A percentile compares a stretch with the other conserved stretches of the same genome.
Evolutionary conservation across 2,797 vertebrate genomes (phyloP).

Genomic region (Orestias chungarensis): DNA sequence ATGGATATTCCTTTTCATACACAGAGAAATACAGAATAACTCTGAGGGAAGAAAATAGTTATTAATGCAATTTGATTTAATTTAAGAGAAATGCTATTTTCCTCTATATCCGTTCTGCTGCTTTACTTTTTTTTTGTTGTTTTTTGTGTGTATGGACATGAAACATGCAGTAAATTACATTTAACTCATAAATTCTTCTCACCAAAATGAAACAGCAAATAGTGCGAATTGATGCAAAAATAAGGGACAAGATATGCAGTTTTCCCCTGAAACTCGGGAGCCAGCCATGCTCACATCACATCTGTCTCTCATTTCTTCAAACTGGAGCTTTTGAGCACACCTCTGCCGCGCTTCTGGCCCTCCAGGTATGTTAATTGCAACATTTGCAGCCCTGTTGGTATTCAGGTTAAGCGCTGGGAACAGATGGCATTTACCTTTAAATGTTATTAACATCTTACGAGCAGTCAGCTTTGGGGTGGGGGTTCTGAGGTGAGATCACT

Average conservation of each 20-base stretch:
- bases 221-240: slow-evolving; percentile 43
- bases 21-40: slow-evolving; percentile 48
- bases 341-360: slow-evolving; percentile 62
- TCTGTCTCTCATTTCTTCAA: slow-evolving; percentile 56
- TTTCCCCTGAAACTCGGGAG: slow-evolving; percentile 34
- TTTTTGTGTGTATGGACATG: slow-evolving; percentile 40
- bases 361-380: slow-evolving; percentile 74
- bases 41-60: slow-evolving; percentile 41
- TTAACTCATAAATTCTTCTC: slow-evolving; percentile 56
- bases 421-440: slow-evolving; percentile 81
- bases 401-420: slow-evolving; percentile 58
- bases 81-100: slow-evolving; percentile 40
- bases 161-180: slow-evolving; percentile 63
- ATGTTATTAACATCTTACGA: slow-evolving; percentile 75
- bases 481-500: slow-evolving; percentile 30
- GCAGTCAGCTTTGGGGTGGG: slow-evolving; percentile 45
- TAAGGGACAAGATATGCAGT: slow-evolving; percentile 10
- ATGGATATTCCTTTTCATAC: slow-evolving; percentile 14
- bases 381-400: slow-evolving; percentile 64
- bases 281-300: slow-evolving; percentile 68
- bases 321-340: slow-evolving; percentile 38
- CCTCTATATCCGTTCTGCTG: slow-evolving; percentile 54
- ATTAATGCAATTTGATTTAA: slow-evolving; percentile 71
- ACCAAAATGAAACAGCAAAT: slow-evolving; percentile 62
- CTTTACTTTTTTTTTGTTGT: slow-evolving; percentile 52